Conservation (phyloP, 35 echinoderm and acorn worm genomes). For the Acanthaster planci region DNA sequence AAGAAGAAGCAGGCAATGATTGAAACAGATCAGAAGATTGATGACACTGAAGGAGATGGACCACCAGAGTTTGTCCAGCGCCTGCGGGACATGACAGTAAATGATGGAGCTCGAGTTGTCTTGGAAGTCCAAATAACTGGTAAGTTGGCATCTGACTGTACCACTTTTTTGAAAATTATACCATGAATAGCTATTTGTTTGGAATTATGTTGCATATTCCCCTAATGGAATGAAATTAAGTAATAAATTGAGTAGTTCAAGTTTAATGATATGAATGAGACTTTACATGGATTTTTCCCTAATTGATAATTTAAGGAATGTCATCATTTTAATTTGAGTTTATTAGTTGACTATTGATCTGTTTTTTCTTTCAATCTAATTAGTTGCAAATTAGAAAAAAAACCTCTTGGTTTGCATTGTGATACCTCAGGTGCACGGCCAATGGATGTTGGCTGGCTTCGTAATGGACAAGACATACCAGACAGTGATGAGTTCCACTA, state of each 20-base stretch:
- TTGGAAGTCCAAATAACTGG: constrained; percentile 91
- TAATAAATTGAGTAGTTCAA: too few species aligned
- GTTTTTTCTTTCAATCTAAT: neutral
- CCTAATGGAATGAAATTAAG: too few species aligned
- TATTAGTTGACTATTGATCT: too few species aligned
- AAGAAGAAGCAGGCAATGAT: constrained; percentile 1
- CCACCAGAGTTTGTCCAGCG: constrained; percentile 63
- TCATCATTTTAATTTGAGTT: too few species aligned
- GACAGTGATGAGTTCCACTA: constrained; percentile 92
- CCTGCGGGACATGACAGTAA: constrained; percentile 68
- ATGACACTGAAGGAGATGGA: constrained; percentile 58
- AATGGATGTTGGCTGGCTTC: constrained; percentile 97
- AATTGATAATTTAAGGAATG: too few species aligned
- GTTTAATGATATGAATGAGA: too few species aligned
- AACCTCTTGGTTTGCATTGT: neutral
- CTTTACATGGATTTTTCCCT: too few species aligned
- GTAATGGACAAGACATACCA: constrained; percentile 86
- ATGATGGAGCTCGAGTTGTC: constrained; percentile 74
- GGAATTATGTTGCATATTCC: too few species aligned
- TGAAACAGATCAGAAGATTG: constrained; percentile 26
- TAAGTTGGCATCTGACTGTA: constrained; percentile 35
- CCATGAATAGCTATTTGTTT: too few species aligned
- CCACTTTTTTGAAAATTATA: too few species aligned
- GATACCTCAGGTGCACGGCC: constrained; percentile 77
- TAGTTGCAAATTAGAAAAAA: neutral